Evolutionary conservation across 2,113 vertebrate species (phyloP), one percentile per base, ranked within the genome.

Genomic region (Corapipo altera): DNA sequence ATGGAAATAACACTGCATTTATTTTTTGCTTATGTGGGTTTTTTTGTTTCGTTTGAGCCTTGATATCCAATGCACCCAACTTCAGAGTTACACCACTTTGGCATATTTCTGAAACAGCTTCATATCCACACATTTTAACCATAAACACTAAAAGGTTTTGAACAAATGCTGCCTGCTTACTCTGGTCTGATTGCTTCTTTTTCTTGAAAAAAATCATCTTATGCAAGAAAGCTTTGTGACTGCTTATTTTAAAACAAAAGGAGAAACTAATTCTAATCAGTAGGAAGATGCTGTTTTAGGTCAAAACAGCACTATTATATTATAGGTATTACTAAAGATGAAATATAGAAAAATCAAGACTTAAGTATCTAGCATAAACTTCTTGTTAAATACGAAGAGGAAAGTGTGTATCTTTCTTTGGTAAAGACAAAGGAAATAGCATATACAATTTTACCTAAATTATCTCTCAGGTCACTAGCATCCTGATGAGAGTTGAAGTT

Each of bases 401-500:
- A 37, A 78, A 64, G 37, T 6, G 3, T 28, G 9, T 24, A 49
- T 71, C 32, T 72, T 54, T 69, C 24, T 73, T 86, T 16, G 27
- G 5, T 72, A 85, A 82, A 28, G 54, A 74, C 26, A 69, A 75
- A 15, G 41, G 32, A 92, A 55, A 57, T 9, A 87, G 23, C 33
- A 81, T 85, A 58, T 71, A 33, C 5, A 54, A 65, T 82, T 97
- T 98, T 95, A 99, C 99, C 99, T 70, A 99, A 97, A 95, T 99
- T 99, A 97, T 99, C 99, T 95, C 99, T 98, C 85, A 99, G 98
- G 75, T 99, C 99, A 77, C 99, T 99, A 96, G 99, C 99, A 78
- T 99, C 99, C 76, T 97, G 95, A 83, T 99, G 99, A 33, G 96
- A 97, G 91, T 98, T 99, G 95, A 98, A 99, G 97, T 98, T 99